A percentile compares a stretch with the other conserved stretches of the same genome.
Conservation (phyloP, 2,113 vertebrate genomes). For the Ophiodon elongatus region DNA sequence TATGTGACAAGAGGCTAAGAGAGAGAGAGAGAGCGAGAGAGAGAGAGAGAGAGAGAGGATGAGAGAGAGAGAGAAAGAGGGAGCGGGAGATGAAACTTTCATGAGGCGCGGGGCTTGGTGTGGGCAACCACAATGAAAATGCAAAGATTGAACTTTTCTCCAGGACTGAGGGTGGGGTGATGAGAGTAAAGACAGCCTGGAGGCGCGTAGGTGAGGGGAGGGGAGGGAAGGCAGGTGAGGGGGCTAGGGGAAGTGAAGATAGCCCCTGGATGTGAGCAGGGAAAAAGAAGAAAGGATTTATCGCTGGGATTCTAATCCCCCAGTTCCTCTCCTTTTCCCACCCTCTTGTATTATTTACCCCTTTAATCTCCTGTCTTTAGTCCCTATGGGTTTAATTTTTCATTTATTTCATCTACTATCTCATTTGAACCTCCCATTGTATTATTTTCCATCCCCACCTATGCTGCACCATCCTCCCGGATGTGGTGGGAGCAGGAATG, state of each 20-base stretch:
- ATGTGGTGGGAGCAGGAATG: constrained; percentile 34
- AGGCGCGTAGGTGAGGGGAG: constrained; percentile 23
- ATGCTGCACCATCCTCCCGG: constrained; percentile 3
- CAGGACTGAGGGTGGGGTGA: constrained; percentile 51
- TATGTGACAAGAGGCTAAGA: constrained; percentile 42
- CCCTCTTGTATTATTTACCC: constrained; percentile 28
- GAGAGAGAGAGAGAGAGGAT: not conserved
- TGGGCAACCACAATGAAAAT: constrained; percentile 75
- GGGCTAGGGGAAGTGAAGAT: constrained; percentile 40
- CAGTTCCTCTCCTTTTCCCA: constrained; percentile 20
- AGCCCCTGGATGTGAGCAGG: constrained; percentile 49
- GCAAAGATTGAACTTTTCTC: constrained; percentile 81
- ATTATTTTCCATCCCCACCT: constrained; percentile 31
- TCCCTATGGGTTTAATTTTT: constrained; percentile 34
- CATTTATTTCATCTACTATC: constrained; percentile 29
- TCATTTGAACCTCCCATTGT: constrained; percentile 27
- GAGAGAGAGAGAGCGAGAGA: not conserved
- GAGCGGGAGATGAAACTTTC: constrained; percentile 75
- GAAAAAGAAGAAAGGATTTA: constrained; percentile 41
- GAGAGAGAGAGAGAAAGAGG: not conserved
- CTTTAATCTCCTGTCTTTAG: constrained; percentile 37
- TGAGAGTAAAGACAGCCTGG: constrained; percentile 59
- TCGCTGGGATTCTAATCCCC: constrained; percentile 49
- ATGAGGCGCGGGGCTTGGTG: constrained; percentile 66
- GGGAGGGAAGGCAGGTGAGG: constrained; percentile 13